Evolutionary conservation across 2,113 vertebrate genomes (phyloP), one percentile per base, ranked within the genome.

Genomic region (Pungitius pungitius): DNA sequence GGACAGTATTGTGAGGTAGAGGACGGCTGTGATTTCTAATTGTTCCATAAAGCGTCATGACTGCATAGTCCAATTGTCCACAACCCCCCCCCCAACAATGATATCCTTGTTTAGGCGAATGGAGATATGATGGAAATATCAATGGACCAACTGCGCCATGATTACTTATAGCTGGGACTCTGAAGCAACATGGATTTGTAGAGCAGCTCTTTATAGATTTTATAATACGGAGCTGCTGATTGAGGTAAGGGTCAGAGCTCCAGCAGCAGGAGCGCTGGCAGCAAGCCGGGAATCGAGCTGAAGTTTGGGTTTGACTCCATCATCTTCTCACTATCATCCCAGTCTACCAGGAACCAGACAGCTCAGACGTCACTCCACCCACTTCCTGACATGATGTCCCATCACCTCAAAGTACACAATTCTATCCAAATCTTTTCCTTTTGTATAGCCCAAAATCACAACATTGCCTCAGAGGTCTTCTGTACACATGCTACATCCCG

Each of bases 211-310:
- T 35, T 54, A 82, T 65, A 64, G 83, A 81, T 79, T 71, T 17
- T 60, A 59, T 75, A 55, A 60, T 77, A 47, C 78, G 47, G 11
- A 30, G 64, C 55, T 63, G 57, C 55, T 17, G 54, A 18, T 55
- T 70, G 68, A 75, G 68, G 62, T 35, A 15, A 49, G 49, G 45
- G 45, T 69, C 40, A 61, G 51, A n/a, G 14, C 54, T 22, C 35
- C 37, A 55, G 61, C 63, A 76, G 73, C 33, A 6, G 20, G 51
- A n/a, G 14, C 54, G 26, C 35, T 30, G 51, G 61, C 63, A 76
- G 54, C 61, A 58, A 80, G 58, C 83, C 79, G 81, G 84, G 77
- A 84, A 80, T 84, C 83, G 49, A 82, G 62, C 64, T 72, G 61
- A 47, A 70, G 30, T 69, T 59, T 5, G 67, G 70, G 39, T 52